Conservation (phyloP, 2,113 vertebrate species). For the Stegostoma tigrinum region DNA sequence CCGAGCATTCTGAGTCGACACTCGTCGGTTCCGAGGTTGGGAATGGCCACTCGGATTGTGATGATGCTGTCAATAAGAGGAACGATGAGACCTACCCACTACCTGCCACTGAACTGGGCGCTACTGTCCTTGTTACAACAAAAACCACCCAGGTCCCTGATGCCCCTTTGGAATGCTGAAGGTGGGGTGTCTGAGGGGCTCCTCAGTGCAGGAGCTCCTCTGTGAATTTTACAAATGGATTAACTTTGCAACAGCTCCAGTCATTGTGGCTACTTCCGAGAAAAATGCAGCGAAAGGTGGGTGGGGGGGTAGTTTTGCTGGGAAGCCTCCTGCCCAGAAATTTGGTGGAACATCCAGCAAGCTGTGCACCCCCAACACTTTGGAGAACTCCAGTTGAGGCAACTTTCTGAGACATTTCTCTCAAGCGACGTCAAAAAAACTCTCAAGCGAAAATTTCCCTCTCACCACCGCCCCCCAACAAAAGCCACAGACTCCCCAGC, state of each 20-base stretch:
- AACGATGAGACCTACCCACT: slow-evolving; percentile 51
- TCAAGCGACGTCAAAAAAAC: not conserved
- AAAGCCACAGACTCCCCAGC: too few species aligned
- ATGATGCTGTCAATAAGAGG: not conserved
- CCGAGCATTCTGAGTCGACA: too few species aligned
- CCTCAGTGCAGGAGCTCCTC: not conserved
- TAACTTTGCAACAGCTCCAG: not conserved
- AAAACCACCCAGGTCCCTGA: slow-evolving; percentile 52
- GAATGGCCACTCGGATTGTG: not conserved
- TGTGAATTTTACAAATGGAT: not conserved
- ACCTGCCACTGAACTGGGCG: slow-evolving; percentile 62
- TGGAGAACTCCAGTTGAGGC: too few species aligned
- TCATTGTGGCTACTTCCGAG: not conserved
- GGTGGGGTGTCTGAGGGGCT: not conserved
- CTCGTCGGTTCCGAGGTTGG: too few species aligned
- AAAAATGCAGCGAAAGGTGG: not conserved
- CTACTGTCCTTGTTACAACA: slow-evolving; percentile 61
- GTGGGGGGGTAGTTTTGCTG: not conserved
- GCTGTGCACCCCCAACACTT: too few species aligned
- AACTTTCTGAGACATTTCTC: too few species aligned
- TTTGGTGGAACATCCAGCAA: not conserved
- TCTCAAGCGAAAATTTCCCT: not conserved
- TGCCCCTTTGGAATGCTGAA: not conserved
- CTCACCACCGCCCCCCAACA: too few species aligned
- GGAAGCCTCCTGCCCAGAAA: not conserved